Evolutionary conservation across 2,888 invertebrate genomes (phyloP), one percentile per base, ranked within the genome.

Genomic region (Criorhina ranunculi): DNA sequence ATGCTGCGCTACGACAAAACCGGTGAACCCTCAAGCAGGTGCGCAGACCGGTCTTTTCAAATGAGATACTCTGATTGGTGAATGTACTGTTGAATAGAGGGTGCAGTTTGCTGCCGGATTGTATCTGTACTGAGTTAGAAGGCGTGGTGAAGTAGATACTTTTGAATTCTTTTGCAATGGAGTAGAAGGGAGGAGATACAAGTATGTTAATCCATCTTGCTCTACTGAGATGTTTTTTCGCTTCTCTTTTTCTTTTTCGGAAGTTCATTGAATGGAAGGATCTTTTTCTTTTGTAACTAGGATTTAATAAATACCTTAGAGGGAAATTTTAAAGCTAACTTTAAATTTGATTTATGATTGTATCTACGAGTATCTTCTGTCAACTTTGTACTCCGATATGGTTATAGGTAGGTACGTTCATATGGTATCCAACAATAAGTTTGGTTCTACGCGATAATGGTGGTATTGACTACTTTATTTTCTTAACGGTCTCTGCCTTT

Each of bases 41-140:
- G 79, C 79, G 73, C 83, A 57, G 37, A 77, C 79, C 57, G 73
- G 83, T 79, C 64, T 67, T 59, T 4, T 11, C 2, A 40, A 57
- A 62, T 31, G 40, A n/a, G 53, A 15, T 15, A 29, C 24, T 59
- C 12, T 62, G 31, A 79, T 85, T 85, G 83, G 79, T 19, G 49
- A 49, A 44, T 5, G 12, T 19, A 19, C 29, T 12, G 5, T 2
- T 37, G 8, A 4, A n/a, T 5, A 59, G 49, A 19, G 51, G 73
- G 78, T 64, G 49, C 70, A 49, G 12, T 44, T 31, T 8, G 12
- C 40, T 29, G 31, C 24, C 49, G 11, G 64, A 37, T 11, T 29
- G 40, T 55, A 19, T n/a, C 44, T 59, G 2, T 44, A 51, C 6
- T 15, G 29, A 40, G 7, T 59, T n/a, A 40, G 42, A 24, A 40